Base-by-base conservation (phyloP, 1,140 invertebrate genomes). In the Aradophagus sp. region DNA sequence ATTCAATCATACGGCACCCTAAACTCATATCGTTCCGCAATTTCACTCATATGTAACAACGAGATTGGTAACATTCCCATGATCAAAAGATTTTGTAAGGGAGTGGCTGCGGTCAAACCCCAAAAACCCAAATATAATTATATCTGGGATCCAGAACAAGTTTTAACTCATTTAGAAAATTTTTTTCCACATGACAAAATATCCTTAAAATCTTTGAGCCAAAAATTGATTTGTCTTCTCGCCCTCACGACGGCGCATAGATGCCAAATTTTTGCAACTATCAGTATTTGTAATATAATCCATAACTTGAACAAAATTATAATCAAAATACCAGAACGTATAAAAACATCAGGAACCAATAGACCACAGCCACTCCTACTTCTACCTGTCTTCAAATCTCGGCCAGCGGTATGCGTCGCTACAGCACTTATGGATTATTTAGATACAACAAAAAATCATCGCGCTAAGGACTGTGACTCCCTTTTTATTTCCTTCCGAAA, bases 81-180 rank as follows among this genome's bases (percentile, higher is more conserved):
- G n/a, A 16, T 47, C 0, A 47, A 42, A 7, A 1, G 61, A 0
- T 65, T 48, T 31, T 65, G 48, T 7, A 47, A 47, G 12, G 61
- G 50, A 1, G 48, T 41, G 0, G 8, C 42, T 15, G 29, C 29
- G 8, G 2, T 16, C 8, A 63, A 53, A 47, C 59, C 48, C 1
- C 41, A 45, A 15, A 63, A 32, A 31, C 48, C 50, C 14, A 65
- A 39, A 41, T 65, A 65, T 19, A 20, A 53, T 10, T 13, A 35
- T 14, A 23, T 11, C 2, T 65, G 61, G 50, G 48, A 65, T 2
- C 50, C 61, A 5, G 35, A 17, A 11, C 6, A 6, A 0, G 35
- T 65, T 1, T 26, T 68, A 31, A 8, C 16, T 1, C 35, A 65
- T 10, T 55, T 65, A 36, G 12, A n/a, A 2, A 50, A 11, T 2